Conservation (phyloP, 2,888 invertebrate genomes). For the Zootermopsis nevadensis region DNA sequence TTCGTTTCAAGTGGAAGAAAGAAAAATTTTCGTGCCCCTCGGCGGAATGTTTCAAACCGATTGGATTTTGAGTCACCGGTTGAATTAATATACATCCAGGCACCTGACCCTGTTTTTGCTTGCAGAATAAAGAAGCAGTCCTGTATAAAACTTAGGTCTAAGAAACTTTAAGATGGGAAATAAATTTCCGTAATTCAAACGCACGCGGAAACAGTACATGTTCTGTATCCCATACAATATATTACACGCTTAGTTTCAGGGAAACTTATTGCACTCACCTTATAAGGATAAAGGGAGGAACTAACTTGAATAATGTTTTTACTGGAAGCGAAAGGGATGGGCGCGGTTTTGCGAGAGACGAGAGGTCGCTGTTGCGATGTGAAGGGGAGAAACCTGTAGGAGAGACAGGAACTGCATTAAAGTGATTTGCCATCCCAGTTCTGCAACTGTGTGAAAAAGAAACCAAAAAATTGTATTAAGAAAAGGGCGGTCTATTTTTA, state of each 20-base stretch:
- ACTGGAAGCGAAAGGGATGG: neutral
- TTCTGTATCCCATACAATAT: neutral
- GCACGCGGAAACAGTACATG: neutral
- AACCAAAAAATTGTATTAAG: conserved; percentile 11
- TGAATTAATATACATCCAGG: no score
- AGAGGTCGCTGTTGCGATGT: neutral
- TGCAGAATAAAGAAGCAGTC: neutral
- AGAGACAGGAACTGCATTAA: neutral
- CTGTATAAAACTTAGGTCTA: neutral
- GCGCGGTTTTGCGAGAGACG: neutral
- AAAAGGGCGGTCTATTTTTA: neutral
- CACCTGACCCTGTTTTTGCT: neutral
- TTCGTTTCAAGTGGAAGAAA: no score
- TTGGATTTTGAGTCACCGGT: no score
- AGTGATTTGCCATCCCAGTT: conserved; percentile 3
- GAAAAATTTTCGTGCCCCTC: no score
- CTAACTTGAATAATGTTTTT: conserved; percentile 6
- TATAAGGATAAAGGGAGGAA: conserved; percentile 7
- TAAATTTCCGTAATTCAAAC: conserved; percentile 2
- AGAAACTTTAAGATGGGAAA: neutral
- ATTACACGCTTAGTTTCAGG: neutral
- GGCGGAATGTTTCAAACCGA: no score
- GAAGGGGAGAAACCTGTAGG: neutral
- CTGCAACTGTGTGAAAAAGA: conserved; percentile 12
- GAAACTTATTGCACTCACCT: conserved; percentile 1